Evolutionary conservation across 2,888 invertebrate species (phyloP).

Genomic region (Actias luna): DNA sequence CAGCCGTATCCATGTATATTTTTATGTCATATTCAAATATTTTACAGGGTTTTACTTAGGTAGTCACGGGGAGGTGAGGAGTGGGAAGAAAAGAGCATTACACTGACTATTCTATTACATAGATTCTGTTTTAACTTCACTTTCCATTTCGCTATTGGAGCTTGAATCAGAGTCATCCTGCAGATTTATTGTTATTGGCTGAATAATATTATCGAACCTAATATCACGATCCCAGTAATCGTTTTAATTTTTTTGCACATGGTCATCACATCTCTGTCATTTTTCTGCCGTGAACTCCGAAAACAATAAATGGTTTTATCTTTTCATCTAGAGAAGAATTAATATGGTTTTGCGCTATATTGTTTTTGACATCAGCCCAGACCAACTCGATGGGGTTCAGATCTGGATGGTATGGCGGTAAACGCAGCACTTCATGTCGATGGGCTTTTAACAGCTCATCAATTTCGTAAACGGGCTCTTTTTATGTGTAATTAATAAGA

Average conservation of each 20-base stretch:
- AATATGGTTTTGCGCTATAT: background rate
- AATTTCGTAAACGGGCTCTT: constrained; percentile 12
- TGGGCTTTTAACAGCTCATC: constrained; percentile 6
- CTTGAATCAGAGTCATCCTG: background rate
- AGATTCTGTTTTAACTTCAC: background rate
- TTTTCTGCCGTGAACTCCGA: background rate
- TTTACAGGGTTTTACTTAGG: too few species aligned
- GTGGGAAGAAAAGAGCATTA: too few species aligned
- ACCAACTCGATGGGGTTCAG: constrained; percentile 7
- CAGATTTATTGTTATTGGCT: background rate
- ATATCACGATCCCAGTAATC: background rate
- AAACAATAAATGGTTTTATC: background rate
- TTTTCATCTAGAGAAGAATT: background rate
- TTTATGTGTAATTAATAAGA: constrained; percentile 7
- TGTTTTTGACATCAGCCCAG: background rate
- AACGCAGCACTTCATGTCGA: background rate
- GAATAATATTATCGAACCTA: background rate
- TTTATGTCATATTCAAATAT: too few species aligned
- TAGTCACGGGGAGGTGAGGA: too few species aligned
- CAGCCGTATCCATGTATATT: too few species aligned
- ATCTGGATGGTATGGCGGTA: constrained; percentile 11
- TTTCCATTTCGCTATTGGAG: background rate
- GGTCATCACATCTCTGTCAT: background rate
- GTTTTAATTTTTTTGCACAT: background rate
- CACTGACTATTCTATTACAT: background rate